Percentiles rank a stretch among this genome's conserved stretches.
phyloP scores from a whole-genome alignment of 2,113 vertebrate species.

The Nannobrachium achirus region DNA sequence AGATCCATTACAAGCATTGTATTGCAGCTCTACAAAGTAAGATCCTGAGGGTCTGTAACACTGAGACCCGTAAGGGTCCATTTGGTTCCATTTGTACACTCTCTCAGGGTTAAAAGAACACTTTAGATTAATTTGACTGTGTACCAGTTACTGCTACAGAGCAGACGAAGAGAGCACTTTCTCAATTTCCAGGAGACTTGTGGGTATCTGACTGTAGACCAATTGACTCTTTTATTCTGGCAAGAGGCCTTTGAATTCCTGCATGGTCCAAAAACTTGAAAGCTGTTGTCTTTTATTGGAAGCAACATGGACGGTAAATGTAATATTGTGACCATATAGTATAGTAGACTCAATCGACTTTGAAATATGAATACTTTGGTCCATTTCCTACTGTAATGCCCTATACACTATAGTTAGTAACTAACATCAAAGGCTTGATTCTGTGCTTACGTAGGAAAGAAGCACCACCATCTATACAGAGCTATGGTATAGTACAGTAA shows the following conservation, averaged over 20 bases:
- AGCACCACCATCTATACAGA: no score
- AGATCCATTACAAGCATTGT: neutral
- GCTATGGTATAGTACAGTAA: no score
- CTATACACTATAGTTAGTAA: no score
- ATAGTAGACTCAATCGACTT: no score
- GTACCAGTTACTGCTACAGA: slow-evolving; percentile 22
- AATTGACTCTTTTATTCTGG: slow-evolving; percentile 59
- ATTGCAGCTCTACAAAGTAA: neutral
- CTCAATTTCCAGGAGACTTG: slow-evolving; percentile 36
- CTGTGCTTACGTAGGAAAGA: no score
- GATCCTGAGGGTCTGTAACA: neutral
- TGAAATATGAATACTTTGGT: no score
- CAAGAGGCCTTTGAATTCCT: slow-evolving; percentile 33
- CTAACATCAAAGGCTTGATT: no score
- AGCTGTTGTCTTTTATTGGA: slow-evolving; percentile 42
- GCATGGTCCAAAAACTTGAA: slow-evolving; percentile 44
- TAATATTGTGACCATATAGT: slow-evolving; percentile 1
- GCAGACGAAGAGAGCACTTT: slow-evolving; percentile 25
- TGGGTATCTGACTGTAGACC: slow-evolving; percentile 43
- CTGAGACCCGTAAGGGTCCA: no score
- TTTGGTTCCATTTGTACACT: no score
- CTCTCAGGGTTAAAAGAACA: no score
- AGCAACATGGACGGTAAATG: slow-evolving; percentile 49
- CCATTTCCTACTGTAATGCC: no score
- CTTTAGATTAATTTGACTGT: no score